Percentiles rank a stretch among this genome's conserved stretches.
Conservation (phyloP, 2,113 vertebrate genomes). For the Hippocampus guttulatus region DNA sequence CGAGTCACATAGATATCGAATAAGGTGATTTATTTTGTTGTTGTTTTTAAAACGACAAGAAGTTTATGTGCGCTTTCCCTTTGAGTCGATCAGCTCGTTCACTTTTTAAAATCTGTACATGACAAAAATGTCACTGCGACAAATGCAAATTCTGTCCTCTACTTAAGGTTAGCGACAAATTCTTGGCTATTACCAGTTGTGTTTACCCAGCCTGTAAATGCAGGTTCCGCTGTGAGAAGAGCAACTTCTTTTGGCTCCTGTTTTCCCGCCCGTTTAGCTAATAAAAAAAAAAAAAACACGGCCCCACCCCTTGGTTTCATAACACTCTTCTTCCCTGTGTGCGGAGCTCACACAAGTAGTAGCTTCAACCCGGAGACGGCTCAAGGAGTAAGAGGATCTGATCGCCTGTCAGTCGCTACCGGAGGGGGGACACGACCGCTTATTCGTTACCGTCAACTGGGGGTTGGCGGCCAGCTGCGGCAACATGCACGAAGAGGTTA, state of each 20-base stretch:
- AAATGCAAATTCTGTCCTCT: neutral
- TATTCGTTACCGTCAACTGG: conserved; percentile 42
- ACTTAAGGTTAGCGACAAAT: neutral
- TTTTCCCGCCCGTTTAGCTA: conserved; percentile 60
- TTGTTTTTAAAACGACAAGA: no score
- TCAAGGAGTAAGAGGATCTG: conserved; percentile 18
- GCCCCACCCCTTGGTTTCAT: conserved; percentile 60
- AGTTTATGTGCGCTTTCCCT: neutral
- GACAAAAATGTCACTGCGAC: no score
- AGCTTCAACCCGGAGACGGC: conserved; percentile 23
- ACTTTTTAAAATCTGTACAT: neutral
- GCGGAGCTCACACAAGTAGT: conserved; percentile 29
- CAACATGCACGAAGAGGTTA: conserved; percentile 65
- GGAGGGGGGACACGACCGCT: conserved; percentile 44
- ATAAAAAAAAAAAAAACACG: conserved; percentile 10
- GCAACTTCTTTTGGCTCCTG: conserved; percentile 27
- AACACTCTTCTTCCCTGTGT: conserved; percentile 29
- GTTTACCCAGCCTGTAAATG: conserved; percentile 20
- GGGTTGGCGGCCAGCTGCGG: conserved; percentile 20
- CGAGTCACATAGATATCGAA: neutral
- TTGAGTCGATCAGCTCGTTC: neutral
- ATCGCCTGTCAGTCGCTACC: conserved; percentile 24
- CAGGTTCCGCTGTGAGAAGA: conserved; percentile 25
- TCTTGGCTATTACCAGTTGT: neutral
- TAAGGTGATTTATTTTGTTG: no score